Percentiles rank a stretch among this genome's conserved stretches.
phyloP scores from a whole-genome alignment of 2,797 vertebrate genomes.

The Gephyroberyx darwinii region DNA sequence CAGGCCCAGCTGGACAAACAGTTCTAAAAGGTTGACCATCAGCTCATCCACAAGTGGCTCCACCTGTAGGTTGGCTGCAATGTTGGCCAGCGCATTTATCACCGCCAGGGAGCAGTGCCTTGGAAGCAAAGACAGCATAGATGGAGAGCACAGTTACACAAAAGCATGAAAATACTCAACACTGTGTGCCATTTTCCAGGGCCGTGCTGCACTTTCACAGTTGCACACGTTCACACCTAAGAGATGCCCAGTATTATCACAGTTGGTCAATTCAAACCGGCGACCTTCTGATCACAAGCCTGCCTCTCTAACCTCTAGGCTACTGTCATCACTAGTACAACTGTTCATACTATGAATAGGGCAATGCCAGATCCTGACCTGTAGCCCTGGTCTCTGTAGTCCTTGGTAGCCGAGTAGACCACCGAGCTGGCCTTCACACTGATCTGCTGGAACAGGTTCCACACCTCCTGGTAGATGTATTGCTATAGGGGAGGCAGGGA shows the following conservation, averaged over 20 bases:
- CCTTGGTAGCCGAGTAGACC: constrained; percentile 95
- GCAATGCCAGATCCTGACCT: constrained; percentile 80
- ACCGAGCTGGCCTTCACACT: constrained; percentile 98
- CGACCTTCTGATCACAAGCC: too few species aligned
- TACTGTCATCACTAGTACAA: background rate
- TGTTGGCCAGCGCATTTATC: constrained; percentile 97
- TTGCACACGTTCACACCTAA: too few species aligned
- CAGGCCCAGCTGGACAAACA: constrained; percentile 96
- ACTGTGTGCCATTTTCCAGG: too few species aligned
- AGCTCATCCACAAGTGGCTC: constrained; percentile 95
- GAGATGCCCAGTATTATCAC: too few species aligned
- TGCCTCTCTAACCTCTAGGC: too few species aligned
- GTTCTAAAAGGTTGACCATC: constrained; percentile 94
- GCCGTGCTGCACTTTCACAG: too few species aligned
- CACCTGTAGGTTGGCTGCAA: constrained; percentile 95
- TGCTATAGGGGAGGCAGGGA: constrained; percentile 79
- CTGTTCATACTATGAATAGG: background rate
- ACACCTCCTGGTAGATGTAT: constrained; percentile 98
- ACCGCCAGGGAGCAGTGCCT: constrained; percentile 97
- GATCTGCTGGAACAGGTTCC: constrained; percentile 99
- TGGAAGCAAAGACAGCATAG: background rate
- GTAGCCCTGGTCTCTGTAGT: constrained; percentile 95
- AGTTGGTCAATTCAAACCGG: too few species aligned
- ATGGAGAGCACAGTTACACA: constrained; percentile 73
- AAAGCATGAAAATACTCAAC: background rate